Evolutionary conservation across 2,888 invertebrate genomes (phyloP), one percentile per base, ranked within the genome.

Genomic region (Syrista parreyssii): DNA sequence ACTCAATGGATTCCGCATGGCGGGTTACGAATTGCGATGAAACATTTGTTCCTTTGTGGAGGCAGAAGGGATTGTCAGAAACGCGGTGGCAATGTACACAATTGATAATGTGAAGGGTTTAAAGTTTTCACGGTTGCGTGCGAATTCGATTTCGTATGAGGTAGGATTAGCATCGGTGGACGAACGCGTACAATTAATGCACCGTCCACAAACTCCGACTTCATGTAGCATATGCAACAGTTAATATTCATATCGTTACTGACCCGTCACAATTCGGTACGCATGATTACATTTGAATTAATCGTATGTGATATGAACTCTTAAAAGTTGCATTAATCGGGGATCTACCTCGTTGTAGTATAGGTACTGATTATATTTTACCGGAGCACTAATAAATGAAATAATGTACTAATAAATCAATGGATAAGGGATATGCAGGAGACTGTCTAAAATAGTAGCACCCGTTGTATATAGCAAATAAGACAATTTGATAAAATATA

Each of bases 171-270:
- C 40, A 74, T 77, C 68, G 36, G 35, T 33, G 68, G 31, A 74
- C 68, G 68, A 76, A 77, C 74, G 30, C 35, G 68, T 74, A 35
- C 68, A 74, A 74, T 77, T 74, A 74, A 74, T 68, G 30, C 74
- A 68, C 31, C 68, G 34, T 68, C 35, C 12, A 33, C 35, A 68
- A 74, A 72, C 30, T n/a, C 68, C 32, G 68, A 31, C 68, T 36
- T 30, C 76, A 11, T 31, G 32, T n/a, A 69, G 71, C 36, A 12
- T 69, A 55, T 72, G 73, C 55, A 55, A 55, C 23, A 72, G 73
- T 74, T 72, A 73, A 72, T 78, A 77, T 74, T 74, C 79, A 74
- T 68, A 35, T 74, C 68, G 74, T 68, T 40, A 74, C 69, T 40
- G 77, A 77, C 73, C 77, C 77, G 68, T 23, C 74, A 73, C 15